A percentile compares a stretch with the other conserved stretches of the same genome.
These are phyloP conservation scores for Yoshiicerus persimilis DNA, from an alignment of 1,140 invertebrate genomes.

Conservation along the genomic window DNA sequence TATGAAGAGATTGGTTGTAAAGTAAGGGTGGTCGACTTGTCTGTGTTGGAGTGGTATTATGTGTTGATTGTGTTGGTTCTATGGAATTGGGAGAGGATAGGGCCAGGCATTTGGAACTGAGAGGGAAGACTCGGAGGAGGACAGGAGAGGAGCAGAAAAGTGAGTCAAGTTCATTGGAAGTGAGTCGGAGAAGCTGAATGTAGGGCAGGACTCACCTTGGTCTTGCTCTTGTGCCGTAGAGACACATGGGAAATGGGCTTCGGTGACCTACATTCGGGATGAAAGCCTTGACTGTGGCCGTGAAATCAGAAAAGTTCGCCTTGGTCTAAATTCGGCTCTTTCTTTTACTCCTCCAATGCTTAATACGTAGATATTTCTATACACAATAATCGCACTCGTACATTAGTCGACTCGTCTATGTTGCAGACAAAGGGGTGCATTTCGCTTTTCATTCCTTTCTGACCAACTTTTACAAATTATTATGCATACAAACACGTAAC, in stretches of 20 bases:
- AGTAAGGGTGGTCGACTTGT: not conserved
- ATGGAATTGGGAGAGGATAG: not conserved
- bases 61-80: not conserved
- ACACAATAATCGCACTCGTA: not conserved
- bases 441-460: too few relatives aligned
- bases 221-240: conserved; percentile 37
- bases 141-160: not conserved
- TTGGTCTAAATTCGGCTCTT: conserved; percentile 37
- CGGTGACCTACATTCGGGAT: conserved; percentile 26
- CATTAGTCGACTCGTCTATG: not conserved
- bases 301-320: conserved; percentile 4
- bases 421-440: too few relatives aligned
- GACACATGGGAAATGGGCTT: conserved; percentile 16
- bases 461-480: too few relatives aligned
- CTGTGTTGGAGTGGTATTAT: not conserved
- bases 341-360: not conserved
- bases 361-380: not conserved
- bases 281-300: conserved; percentile 41
- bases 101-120: not conserved
- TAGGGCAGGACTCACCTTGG: conserved; percentile 39
- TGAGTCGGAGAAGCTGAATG: conserved; percentile 26
- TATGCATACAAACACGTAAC: too few relatives aligned
- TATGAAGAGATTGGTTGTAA: not conserved
- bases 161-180: not conserved
- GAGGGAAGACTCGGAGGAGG: not conserved